Evolutionary conservation across 2,113 vertebrate genomes (phyloP).

Genomic region (Menidia beryllina): DNA sequence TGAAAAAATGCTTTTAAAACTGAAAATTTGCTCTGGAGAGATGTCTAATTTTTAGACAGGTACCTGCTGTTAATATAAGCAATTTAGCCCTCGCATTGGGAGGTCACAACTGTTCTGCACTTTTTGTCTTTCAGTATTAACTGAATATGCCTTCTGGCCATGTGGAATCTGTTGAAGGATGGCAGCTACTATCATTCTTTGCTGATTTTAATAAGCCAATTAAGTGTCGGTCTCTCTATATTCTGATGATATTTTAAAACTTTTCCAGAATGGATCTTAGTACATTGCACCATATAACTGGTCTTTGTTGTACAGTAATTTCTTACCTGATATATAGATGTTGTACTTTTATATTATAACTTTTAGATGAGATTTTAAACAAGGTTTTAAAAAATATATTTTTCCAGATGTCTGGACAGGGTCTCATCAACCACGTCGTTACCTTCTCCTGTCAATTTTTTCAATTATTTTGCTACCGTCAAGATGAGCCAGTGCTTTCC

Average conservation of each 20-base stretch:
- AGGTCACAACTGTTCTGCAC: neutral
- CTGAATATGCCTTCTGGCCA: slow-evolving; percentile 1
- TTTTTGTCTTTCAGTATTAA: neutral
- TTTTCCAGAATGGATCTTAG: slow-evolving; percentile 19
- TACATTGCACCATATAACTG: slow-evolving; percentile 5
- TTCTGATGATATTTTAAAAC: slow-evolving; percentile 17
- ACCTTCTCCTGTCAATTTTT: too few relatives aligned
- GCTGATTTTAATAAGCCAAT: slow-evolving; percentile 41
- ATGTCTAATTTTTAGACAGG: neutral
- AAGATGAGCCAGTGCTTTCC: slow-evolving; percentile 11
- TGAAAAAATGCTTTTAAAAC: neutral
- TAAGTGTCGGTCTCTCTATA: slow-evolving; percentile 20
- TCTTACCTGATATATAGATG: neutral
- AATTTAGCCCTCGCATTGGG: neutral
- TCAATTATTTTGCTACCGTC: too few relatives aligned
- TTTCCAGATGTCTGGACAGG: too few relatives aligned
- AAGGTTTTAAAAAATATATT: too few relatives aligned
- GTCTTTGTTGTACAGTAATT: neutral
- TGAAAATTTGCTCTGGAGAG: neutral
- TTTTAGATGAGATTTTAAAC: too few relatives aligned
- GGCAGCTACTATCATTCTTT: slow-evolving; percentile 25
- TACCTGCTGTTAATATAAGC: neutral
- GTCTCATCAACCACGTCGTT: too few relatives aligned
- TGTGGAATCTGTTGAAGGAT: slow-evolving; percentile 26
- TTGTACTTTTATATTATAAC: neutral